Conservation (phyloP, 2,797 vertebrate genomes). For the Arvicola amphibius region DNA sequence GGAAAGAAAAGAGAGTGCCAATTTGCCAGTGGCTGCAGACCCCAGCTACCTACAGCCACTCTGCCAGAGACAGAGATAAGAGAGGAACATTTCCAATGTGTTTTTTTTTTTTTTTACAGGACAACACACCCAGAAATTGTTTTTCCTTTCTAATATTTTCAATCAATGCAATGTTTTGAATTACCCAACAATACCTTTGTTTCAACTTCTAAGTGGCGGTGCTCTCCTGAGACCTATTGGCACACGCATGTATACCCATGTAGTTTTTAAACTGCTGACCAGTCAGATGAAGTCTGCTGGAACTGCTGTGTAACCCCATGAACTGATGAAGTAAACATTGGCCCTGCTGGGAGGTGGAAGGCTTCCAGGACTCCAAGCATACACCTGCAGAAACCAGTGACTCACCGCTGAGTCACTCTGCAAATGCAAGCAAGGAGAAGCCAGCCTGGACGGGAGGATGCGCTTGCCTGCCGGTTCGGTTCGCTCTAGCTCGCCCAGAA, state of each 20-base stretch:
- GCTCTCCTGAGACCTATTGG: not conserved
- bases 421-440: conserved; percentile 86
- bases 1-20: not conserved
- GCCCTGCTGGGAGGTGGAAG: conserved; percentile 87
- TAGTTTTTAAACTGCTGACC: conserved; percentile 69
- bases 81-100: not conserved
- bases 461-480: conserved; percentile 83
- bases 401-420: conserved; percentile 90
- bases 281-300: conserved; percentile 85
- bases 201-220: conserved; percentile 73
- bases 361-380: conserved; percentile 86
- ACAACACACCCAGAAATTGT: conserved; percentile 25
- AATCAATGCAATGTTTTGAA: conserved; percentile 71
- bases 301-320: conserved; percentile 88
- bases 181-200: conserved; percentile 69
- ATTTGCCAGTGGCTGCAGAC: not conserved
- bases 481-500: conserved; percentile 84
- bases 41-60: too few species aligned
- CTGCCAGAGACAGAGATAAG: too few species aligned
- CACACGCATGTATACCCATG: not conserved
- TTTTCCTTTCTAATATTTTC: conserved; percentile 65
- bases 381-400: conserved; percentile 91
- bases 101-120: conserved; percentile 26
- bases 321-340: conserved; percentile 91
- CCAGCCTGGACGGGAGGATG: conserved; percentile 82